Percentiles rank a stretch among this genome's conserved stretches.
phyloP scores from a whole-genome alignment of 2,113 vertebrate genomes.

The Dipodomys spectabilis region DNA sequence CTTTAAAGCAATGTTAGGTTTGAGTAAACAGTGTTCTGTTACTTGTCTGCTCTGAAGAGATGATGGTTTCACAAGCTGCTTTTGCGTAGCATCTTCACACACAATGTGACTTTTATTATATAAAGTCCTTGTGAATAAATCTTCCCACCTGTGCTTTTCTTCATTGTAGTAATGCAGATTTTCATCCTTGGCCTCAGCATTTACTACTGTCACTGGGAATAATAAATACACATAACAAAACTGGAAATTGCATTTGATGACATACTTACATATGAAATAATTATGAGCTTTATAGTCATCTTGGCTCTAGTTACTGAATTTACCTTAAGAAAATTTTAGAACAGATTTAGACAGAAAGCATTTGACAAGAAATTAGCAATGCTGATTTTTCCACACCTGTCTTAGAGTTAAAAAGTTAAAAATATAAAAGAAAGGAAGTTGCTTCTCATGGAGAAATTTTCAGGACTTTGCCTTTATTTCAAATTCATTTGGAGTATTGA shows the following conservation, averaged over 20 bases:
- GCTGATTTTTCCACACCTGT: slow-evolving; percentile 62
- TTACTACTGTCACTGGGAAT: slow-evolving; percentile 38
- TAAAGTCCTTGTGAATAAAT: background rate
- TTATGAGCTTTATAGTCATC: slow-evolving; percentile 57
- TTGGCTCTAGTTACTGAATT: slow-evolving; percentile 42
- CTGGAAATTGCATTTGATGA: slow-evolving; percentile 56
- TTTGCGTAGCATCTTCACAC: slow-evolving; percentile 19
- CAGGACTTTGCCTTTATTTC: background rate
- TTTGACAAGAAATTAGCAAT: slow-evolving; percentile 65
- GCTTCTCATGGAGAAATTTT: slow-evolving; percentile 5
- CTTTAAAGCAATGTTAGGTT: slow-evolving; percentile 8
- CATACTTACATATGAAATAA: slow-evolving; percentile 69
- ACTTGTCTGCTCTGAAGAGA: slow-evolving; percentile 16
- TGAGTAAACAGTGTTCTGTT: background rate
- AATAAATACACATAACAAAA: slow-evolving; percentile 51
- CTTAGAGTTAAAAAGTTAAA: slow-evolving; percentile 35
- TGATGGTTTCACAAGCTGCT: background rate
- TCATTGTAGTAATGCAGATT: slow-evolving; percentile 26
- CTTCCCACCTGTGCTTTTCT: slow-evolving; percentile 33
- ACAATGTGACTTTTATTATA: background rate
- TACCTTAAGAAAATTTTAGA: slow-evolving; percentile 53
- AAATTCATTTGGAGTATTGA: background rate
- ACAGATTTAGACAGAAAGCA: slow-evolving; percentile 26
- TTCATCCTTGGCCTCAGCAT: background rate
- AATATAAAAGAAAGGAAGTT: slow-evolving; percentile 5